Evolutionary conservation across 2,797 vertebrate species (phyloP), one percentile per base, ranked within the genome.

Genomic region (Propithecus deckenii): DNA sequence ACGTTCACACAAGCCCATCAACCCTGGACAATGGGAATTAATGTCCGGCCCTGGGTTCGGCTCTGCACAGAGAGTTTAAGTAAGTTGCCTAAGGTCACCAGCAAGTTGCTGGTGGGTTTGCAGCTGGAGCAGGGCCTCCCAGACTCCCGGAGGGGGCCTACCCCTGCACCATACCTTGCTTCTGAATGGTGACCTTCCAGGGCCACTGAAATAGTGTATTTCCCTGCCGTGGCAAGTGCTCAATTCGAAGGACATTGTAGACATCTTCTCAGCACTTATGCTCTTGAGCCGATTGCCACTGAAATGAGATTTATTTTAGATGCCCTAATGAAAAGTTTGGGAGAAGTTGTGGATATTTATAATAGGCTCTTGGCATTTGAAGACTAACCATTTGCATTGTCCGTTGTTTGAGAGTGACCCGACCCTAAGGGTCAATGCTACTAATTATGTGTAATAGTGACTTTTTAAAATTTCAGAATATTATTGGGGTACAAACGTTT

Each of bases 301-400:
- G 35, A 90, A 80, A 35, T 63, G 59, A 52, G 46, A 61, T 74
- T 93, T 93, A 46, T 79, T 91, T 91, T 71, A 65, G 76, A 86
- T 59, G 55, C 46, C 15, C 1, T 71, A 22, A 35, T 75, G 85
- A 85, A 25, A 69, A 79, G 43, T 69, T 72, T 63, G 41, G 61
- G 23, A 71, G 35, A 72, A 25, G 38, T 1, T 59, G 7, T 81
- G n/a, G 50, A 1, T 87, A 83, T 78, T 87, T 80, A 80, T n/a
- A 61, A 15, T 6, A 48, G 46, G 32, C 59, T 57, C 30, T 91
- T 41, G 22, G 38, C 30, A 35, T 85, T 18, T 91, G 57, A 75
- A 91, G 74, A 57, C 63, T 76, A 67, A 59, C 32, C 32, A 8
- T 52, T 79, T 69, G 43, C 72, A 55, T 17, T 79, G 41, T n/a